Evolutionary conservation across 2,888 invertebrate species (phyloP).

Genomic region (Lithophane semibrunnea): DNA sequence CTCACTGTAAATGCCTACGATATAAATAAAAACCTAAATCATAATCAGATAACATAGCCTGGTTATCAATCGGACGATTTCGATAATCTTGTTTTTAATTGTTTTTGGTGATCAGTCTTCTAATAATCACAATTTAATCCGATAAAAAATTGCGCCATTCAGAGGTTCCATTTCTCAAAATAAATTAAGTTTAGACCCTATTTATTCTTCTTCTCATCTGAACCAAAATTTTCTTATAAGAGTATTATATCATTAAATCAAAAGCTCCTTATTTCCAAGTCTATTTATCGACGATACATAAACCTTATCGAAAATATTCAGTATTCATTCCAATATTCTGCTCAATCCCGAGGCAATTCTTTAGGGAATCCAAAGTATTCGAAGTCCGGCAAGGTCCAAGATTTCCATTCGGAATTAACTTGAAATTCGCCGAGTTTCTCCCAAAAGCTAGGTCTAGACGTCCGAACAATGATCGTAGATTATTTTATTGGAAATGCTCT

Average conservation of each 20-base stretch:
- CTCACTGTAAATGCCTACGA: background rate
- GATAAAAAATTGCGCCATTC: background rate
- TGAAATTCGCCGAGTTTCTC: conserved; percentile 45
- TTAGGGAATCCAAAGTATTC: conserved; percentile 79
- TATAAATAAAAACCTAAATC: background rate
- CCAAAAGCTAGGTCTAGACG: conserved; percentile 57
- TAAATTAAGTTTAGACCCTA: conserved; percentile 21
- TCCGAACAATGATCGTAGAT: conserved; percentile 54
- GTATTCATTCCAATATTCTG: conserved; percentile 75
- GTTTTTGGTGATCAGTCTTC: conserved; percentile 13
- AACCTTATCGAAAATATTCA: conserved; percentile 65
- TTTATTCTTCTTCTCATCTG: conserved; percentile 4
- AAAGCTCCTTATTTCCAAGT: conserved; percentile 22
- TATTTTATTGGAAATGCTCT: conserved; percentile 45
- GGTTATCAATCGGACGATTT: conserved; percentile 21
- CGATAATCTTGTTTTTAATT: conserved; percentile 31
- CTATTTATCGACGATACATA: conserved; percentile 29
- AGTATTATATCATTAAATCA: conserved; percentile 36
- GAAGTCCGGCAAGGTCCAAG: conserved; percentile 67
- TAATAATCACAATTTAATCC: background rate
- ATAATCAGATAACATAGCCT: background rate
- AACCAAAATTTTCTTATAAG: conserved; percentile 16
- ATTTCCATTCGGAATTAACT: conserved; percentile 68
- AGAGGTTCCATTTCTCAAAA: background rate
- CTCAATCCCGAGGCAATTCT: conserved; percentile 70